Conservation (phyloP, 2,113 vertebrate species). For the Bujurquina vittata region DNA sequence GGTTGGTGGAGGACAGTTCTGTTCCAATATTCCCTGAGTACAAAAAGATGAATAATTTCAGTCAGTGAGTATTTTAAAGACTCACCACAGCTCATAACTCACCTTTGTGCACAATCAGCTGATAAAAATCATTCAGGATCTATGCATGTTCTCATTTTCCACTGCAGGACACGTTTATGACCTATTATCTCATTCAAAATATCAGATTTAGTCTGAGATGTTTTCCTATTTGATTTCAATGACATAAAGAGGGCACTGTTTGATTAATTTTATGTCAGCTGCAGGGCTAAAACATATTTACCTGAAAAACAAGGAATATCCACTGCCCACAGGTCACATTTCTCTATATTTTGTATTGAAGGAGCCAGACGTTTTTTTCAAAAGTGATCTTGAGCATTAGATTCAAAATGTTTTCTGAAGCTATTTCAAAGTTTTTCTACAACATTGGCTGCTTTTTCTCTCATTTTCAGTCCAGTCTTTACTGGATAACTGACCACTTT, state of each 20-base stretch:
- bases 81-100: conserved; percentile 12
- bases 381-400: neutral
- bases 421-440: neutral
- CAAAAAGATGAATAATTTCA: conserved; percentile 53
- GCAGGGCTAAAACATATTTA: conserved; percentile 17
- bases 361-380: neutral
- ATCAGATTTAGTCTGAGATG: conserved; percentile 27
- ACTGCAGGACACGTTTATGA: conserved; percentile 33
- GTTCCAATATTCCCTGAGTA: conserved; percentile 88
- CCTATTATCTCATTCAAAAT: conserved; percentile 27
- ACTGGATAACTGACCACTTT: neutral
- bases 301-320: conserved; percentile 19
- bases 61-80: conserved; percentile 44
- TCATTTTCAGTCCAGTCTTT: neutral
- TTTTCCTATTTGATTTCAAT: conserved; percentile 47
- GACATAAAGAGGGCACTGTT: conserved; percentile 47
- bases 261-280: conserved; percentile 29
- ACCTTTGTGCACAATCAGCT: conserved; percentile 30
- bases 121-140: conserved; percentile 29
- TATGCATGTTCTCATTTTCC: conserved; percentile 36
- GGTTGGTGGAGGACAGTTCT: conserved; percentile 89
- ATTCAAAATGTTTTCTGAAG: neutral
- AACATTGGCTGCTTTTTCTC: neutral
- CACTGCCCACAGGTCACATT: neutral
- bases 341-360: neutral